Conservation (phyloP, 2,888 invertebrate species). For the Sepioteuthis lessoniana region DNA sequence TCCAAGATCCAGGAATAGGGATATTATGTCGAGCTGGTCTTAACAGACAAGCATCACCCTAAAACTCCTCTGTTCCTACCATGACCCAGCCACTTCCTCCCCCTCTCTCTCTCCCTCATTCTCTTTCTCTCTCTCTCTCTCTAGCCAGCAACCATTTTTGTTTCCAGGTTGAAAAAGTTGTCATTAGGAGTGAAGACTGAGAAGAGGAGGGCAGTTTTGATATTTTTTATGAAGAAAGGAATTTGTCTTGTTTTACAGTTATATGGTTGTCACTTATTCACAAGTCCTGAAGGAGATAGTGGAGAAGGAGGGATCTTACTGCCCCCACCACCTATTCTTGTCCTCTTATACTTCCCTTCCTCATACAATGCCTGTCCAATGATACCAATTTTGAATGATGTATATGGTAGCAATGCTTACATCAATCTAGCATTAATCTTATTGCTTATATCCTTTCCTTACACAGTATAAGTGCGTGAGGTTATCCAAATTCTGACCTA, state of each 20-base stretch:
- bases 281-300: no score
- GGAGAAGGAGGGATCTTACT: neutral
- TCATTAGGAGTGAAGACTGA: neutral
- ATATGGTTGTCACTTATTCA: neutral
- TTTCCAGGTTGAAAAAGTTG: no score
- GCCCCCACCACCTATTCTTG: neutral
- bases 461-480: neutral
- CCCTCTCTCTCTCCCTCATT: no score
- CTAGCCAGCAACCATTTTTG: no score
- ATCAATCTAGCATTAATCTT: no score
- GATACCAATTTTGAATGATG: conserved; percentile 2
- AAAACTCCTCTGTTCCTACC: no score
- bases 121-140: no score
- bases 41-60: neutral
- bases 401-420: neutral
- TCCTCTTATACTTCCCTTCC: neutral
- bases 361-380: neutral
- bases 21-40: neutral
- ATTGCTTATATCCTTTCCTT: neutral
- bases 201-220: neutral
- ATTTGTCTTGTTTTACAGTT: neutral
- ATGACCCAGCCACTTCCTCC: no score
- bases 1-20: neutral
- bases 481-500: neutral
- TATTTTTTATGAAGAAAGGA: neutral